phyloP scores from a whole-genome alignment of 2,797 vertebrate species.

The Trematomus bernacchii region DNA sequence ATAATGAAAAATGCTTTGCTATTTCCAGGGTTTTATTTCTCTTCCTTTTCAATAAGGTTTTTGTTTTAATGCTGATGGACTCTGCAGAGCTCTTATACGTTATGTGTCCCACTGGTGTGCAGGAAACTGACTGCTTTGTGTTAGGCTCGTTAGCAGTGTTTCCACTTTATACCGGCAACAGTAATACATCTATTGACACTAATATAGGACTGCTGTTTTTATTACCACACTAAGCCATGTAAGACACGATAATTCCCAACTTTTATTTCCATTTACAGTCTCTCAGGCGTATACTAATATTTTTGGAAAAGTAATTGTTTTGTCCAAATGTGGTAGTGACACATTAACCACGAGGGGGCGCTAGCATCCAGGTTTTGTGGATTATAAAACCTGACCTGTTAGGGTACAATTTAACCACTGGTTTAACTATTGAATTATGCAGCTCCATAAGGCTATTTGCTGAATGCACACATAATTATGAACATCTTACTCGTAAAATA shows the following conservation, averaged over 20 bases:
- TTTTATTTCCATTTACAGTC: constrained; percentile 22
- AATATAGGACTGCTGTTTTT: constrained; percentile 36
- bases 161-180: constrained; percentile 27
- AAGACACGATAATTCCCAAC: constrained; percentile 1
- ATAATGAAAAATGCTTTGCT: constrained; percentile 63
- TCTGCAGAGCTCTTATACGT: constrained; percentile 44
- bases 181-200: constrained; percentile 37
- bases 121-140: constrained; percentile 44
- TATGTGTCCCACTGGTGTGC: constrained; percentile 46
- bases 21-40: constrained; percentile 53
- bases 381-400: not conserved
- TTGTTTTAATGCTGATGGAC: constrained; percentile 66
- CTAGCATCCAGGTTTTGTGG: constrained; percentile 31
- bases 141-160: constrained; percentile 40
- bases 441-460: not conserved
- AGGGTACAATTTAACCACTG: not conserved
- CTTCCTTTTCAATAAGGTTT: constrained; percentile 49
- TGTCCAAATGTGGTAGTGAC: not conserved
- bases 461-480: constrained; percentile 5
- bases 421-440: constrained; percentile 38
- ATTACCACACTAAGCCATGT: constrained; percentile 29
- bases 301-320: constrained; percentile 11
- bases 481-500: constrained; percentile 7
- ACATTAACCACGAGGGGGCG: constrained; percentile 58
- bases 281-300: not conserved